Evolutionary conservation across 2,888 invertebrate species (phyloP), one percentile per base, ranked within the genome.

Genomic region (Sinotaia quadrata): DNA sequence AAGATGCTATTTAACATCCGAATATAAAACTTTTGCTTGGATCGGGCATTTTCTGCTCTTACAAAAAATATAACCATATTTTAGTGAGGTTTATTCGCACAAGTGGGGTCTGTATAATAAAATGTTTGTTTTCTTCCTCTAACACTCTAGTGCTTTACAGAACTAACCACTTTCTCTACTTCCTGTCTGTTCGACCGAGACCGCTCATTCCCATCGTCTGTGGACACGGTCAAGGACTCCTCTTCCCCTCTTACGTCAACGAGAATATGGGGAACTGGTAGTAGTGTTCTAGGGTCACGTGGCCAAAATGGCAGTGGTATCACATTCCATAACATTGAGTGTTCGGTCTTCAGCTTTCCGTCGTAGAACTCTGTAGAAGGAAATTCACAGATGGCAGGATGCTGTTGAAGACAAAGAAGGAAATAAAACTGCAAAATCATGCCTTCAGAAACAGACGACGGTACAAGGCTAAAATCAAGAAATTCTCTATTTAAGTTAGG

Each of bases 231-330:
- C 27, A 81, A 72, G 7, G 72, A 61, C 66, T 77, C 73, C 63
- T 84, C 85, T 24, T 75, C 74, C 0, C 84, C 85, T 31, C 78
- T 78, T 4, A 84, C 75, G 63, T 85, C 80, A 1, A 79, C 73
- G 44, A 85, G 80, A 7, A 81, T 74, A 59, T 81, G 75, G 1
- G 80, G 81, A 31, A 66, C 31, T 33, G 52, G 33, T n/a, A 27
- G 21, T 29, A 15, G 21, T 12, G n/a, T 72, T 21, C 4, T 12
- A 15, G 58, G 58, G 58, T 36, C 1, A 47, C 1, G 47, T 21
- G 47, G 47, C 47, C 47, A 47, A 24, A 47, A 21, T 18, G 47
- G 47, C 21, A 47, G 47, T 21, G 18, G n/a, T 8, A 47, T 21
- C 18, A 7, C 8, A 24, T 1, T 7, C 47, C 47, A 12, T 7